Conservation (phyloP, 2,888 invertebrate species). For the Leucania comma region DNA sequence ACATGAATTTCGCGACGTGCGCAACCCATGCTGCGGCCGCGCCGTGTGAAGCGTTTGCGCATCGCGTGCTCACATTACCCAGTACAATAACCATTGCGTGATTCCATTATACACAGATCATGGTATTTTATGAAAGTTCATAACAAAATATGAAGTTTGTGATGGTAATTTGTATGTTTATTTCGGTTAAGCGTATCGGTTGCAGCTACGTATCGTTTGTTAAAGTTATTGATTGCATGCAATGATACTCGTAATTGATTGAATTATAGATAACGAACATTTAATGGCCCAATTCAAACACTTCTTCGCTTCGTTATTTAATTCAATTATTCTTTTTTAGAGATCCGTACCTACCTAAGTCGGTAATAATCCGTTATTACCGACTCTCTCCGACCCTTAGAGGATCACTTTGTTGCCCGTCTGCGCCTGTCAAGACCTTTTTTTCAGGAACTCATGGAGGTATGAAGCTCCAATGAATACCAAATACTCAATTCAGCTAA, state of each 20-base stretch:
- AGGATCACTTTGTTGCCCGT: too few species aligned
- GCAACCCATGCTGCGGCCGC: slow-evolving; percentile 65
- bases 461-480: too few species aligned
- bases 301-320: background rate
- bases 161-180: slow-evolving; percentile 64
- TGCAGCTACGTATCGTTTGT: slow-evolving; percentile 3
- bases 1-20: slow-evolving; percentile 69
- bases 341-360: too few species aligned
- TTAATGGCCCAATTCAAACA: background rate
- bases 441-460: too few species aligned
- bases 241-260: slow-evolving; percentile 14
- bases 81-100: slow-evolving; percentile 65
- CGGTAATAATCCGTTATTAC: too few species aligned
- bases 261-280: background rate
- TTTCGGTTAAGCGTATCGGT: slow-evolving; percentile 54
- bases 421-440: too few species aligned
- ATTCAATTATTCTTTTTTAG: too few species aligned
- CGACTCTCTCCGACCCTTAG: too few species aligned
- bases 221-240: background rate
- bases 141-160: slow-evolving; percentile 57
- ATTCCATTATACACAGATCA: slow-evolving; percentile 68
- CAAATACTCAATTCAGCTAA: too few species aligned
- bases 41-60: slow-evolving; percentile 70
- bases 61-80: slow-evolving; percentile 66
- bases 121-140: slow-evolving; percentile 81